These are phyloP conservation scores for Dysmachus trigonus DNA, from an alignment of 2,888 invertebrate genomes.

Conservation along the genomic window DNA sequence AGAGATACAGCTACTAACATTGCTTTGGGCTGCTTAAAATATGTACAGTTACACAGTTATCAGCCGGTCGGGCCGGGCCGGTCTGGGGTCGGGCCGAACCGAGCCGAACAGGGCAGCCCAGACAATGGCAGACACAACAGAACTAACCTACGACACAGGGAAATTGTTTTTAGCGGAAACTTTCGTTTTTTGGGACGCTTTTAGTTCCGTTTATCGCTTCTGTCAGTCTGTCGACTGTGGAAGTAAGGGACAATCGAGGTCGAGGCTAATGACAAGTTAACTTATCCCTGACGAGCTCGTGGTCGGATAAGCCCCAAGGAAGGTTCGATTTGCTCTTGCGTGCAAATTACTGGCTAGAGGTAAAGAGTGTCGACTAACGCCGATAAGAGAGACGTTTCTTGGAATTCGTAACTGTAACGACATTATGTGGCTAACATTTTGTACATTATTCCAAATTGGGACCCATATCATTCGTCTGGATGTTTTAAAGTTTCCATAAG, in stretches of 20 bases:
- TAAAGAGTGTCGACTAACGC: neutral
- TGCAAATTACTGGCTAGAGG: neutral
- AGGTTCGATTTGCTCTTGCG: neutral
- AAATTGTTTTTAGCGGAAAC: constrained; percentile 41
- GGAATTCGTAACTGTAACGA: neutral
- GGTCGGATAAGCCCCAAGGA: neutral
- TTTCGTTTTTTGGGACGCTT: constrained; percentile 38
- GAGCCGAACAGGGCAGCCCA: neutral
- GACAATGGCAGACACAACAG: constrained; percentile 40
- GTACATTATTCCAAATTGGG: neutral
- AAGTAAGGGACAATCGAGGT: neutral
- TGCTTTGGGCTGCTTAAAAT: constrained; percentile 26
- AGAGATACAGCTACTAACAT: neutral
- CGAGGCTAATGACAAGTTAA: constrained; percentile 21
- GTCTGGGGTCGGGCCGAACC: neutral
- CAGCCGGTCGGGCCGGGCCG: constrained; percentile 2
- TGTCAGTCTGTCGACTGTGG: neutral
- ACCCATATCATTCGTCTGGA: neutral
- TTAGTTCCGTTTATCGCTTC: constrained; percentile 20
- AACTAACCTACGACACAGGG: constrained; percentile 40
- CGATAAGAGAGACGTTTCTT: neutral
- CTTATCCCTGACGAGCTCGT: neutral
- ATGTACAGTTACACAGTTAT: constrained; percentile 32
- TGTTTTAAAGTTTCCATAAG: neutral
- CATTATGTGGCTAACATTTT: no score